Conservation (phyloP, 2,113 vertebrate species). For the Phyllostomus discolor region DNA sequence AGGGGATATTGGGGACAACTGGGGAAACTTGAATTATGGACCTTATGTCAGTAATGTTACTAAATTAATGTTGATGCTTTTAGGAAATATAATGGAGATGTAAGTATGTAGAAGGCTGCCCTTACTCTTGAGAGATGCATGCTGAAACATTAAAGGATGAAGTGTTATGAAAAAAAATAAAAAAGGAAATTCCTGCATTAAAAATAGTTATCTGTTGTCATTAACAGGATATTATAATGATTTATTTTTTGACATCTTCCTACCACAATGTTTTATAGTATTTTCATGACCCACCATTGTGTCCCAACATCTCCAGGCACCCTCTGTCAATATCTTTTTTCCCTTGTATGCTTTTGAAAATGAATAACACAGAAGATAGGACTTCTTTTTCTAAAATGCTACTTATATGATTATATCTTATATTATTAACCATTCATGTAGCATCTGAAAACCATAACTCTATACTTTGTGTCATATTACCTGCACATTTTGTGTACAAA, state of each 20-base stretch:
- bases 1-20: not conserved
- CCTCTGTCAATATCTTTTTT: not conserved
- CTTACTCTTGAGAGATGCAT: not conserved
- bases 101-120: not conserved
- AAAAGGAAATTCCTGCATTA: not conserved
- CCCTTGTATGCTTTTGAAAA: not conserved
- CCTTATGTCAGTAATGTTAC: not conserved
- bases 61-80: conserved; percentile 8
- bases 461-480: not conserved
- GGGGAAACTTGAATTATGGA: not conserved
- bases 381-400: not conserved
- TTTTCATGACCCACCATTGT: not conserved
- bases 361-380: not conserved
- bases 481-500: not conserved
- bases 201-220: not conserved
- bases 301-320: not conserved
- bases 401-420: not conserved
- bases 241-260: not conserved
- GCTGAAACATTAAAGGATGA: no score
- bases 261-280: not conserved
- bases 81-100: not conserved
- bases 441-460: not conserved
- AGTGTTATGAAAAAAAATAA: no score
- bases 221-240: not conserved
- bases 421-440: not conserved